These are phyloP conservation scores for Parelbella ahira DNA, from an alignment of 2,888 invertebrate species.

Conservation along the genomic window DNA sequence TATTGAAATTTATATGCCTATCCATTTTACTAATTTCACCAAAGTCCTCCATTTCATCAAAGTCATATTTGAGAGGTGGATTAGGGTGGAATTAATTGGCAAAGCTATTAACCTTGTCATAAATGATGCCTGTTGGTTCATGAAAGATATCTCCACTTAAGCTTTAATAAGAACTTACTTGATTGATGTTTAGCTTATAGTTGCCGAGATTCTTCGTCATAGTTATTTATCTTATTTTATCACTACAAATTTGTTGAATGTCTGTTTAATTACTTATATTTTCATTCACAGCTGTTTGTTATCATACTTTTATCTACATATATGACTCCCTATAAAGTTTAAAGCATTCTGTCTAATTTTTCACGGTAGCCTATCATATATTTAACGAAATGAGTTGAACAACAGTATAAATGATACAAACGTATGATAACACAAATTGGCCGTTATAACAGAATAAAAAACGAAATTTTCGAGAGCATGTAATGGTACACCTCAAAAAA, in stretches of 20 bases:
- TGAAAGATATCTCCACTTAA: conserved; percentile 24
- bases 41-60: conserved; percentile 24
- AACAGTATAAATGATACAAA: conserved; percentile 23
- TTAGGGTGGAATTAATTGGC: conserved; percentile 23
- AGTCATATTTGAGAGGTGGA: conserved; percentile 25
- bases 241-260: background rate
- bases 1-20: conserved; percentile 25
- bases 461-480: conserved; percentile 10
- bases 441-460: conserved; percentile 13
- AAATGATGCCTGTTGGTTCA: conserved; percentile 17
- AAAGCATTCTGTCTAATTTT: conserved; percentile 7
- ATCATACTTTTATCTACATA: conserved; percentile 5
- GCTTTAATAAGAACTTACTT: conserved; percentile 22
- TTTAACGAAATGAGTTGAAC: conserved; percentile 11
- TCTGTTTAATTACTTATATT: conserved; percentile 1
- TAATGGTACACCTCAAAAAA: conserved; percentile 31
- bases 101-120: conserved; percentile 25
- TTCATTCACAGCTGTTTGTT: background rate
- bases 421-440: conserved; percentile 19
- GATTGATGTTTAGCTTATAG: conserved; percentile 12
- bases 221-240: conserved; percentile 1
- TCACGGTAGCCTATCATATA: conserved; percentile 10
- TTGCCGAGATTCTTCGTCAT: conserved; percentile 7
- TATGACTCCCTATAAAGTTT: background rate
- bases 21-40: conserved; percentile 22